These are phyloP conservation scores for Sarcophaga peregrina DNA, from an alignment of 1,140 invertebrate genomes.

Conservation along the genomic window DNA sequence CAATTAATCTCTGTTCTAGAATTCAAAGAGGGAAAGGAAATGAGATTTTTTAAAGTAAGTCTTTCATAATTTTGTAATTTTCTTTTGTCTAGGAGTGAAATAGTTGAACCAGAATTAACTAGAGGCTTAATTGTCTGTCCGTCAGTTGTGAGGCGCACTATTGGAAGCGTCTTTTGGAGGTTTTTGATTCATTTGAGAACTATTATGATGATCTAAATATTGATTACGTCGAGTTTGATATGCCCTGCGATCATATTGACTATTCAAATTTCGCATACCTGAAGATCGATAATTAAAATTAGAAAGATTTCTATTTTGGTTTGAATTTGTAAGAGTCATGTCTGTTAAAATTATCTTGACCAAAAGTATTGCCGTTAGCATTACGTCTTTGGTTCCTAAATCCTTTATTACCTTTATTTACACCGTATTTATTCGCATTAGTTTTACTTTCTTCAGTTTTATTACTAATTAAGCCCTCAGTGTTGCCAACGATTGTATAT, in stretches of 20 bases:
- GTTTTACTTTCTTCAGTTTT: neutral
- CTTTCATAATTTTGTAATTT: neutral
- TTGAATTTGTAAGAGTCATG: slow-evolving; percentile 24
- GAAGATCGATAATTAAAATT: neutral
- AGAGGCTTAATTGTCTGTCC: neutral
- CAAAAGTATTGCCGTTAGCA: slow-evolving; percentile 34
- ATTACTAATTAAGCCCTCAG: slow-evolving; percentile 27
- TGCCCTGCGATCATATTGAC: neutral
- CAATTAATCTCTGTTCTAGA: neutral
- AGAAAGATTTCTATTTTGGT: neutral
- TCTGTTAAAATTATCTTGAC: slow-evolving; percentile 26
- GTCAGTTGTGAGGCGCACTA: neutral
- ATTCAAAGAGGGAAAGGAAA: neutral
- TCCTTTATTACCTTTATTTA: slow-evolving; percentile 3
- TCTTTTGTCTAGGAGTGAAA: neutral
- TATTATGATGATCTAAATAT: neutral
- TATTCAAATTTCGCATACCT: neutral
- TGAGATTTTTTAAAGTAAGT: neutral
- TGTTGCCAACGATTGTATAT: no score
- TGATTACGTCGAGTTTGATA: no score
- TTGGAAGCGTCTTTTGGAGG: slow-evolving; percentile 11
- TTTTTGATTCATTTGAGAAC: slow-evolving; percentile 19
- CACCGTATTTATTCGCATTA: no score
- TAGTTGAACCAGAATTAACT: neutral
- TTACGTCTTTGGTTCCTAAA: slow-evolving; percentile 31